phyloP scores from a whole-genome alignment of 35 echinoderm and acorn worm species.

The Ophiothrix spiculata region DNA sequence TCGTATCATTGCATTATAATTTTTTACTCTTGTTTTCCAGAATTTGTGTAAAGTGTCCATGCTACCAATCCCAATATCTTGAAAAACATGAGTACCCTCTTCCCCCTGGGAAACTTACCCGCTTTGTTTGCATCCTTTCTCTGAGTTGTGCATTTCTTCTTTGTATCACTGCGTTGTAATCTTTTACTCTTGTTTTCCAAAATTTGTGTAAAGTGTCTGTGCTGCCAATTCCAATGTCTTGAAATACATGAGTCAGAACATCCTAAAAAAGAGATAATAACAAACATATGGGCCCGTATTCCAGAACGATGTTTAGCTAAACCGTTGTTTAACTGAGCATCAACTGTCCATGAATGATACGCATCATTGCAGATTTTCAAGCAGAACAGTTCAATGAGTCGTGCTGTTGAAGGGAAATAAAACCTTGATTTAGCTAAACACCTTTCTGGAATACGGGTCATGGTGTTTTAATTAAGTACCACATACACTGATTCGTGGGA shows the following conservation, averaged over 20 bases:
- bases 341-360: too few species aligned
- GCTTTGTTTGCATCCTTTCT: slow-evolving; percentile 42
- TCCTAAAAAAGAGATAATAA: slow-evolving; percentile 45
- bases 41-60: neutral
- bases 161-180: slow-evolving; percentile 53
- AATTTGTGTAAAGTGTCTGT: slow-evolving; percentile 65
- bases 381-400: too few species aligned
- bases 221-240: slow-evolving; percentile 75
- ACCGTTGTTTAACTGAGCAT: too few species aligned
- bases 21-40: neutral
- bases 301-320: too few species aligned
- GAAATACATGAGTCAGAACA: slow-evolving; percentile 67
- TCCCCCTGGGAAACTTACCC: slow-evolving; percentile 24
- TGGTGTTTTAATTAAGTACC: too few species aligned
- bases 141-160: slow-evolving; percentile 48
- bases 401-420: too few species aligned
- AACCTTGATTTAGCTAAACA: too few species aligned
- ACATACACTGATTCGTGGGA: too few species aligned
- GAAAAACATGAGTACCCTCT: neutral
- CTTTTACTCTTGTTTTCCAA: slow-evolving; percentile 78
- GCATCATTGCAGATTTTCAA: too few species aligned
- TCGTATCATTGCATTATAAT: too few species aligned
- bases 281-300: too few species aligned
- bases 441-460: too few species aligned
- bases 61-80: neutral